Percentiles rank a stretch among this genome's conserved stretches.
Conservation (phyloP, 2,888 invertebrate genomes). For the Phengaris arion region DNA sequence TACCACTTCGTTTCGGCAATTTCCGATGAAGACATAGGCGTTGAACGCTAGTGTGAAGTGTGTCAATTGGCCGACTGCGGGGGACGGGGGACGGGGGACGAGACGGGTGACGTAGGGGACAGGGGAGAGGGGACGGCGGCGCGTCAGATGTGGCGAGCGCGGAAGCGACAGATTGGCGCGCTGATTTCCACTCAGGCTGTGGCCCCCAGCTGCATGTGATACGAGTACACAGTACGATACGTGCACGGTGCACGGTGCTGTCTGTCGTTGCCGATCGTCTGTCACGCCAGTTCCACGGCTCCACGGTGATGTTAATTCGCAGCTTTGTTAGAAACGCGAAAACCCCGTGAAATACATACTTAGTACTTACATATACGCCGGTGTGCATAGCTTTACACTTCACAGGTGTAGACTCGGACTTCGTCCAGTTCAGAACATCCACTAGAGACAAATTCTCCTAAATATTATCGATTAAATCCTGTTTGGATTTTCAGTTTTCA, state of each 20-base stretch:
- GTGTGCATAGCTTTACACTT: too few species aligned
- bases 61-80: background rate
- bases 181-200: constrained; percentile 44
- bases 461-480: too few species aligned
- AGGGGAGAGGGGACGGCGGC: constrained; percentile 25
- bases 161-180: constrained; percentile 44
- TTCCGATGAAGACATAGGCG: background rate
- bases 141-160: constrained; percentile 29
- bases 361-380: too few species aligned
- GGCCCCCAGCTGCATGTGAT: constrained; percentile 6
- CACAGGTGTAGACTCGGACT: too few species aligned
- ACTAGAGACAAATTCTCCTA: too few species aligned
- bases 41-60: background rate
- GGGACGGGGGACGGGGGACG: background rate
- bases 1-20: background rate
- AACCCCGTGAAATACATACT: too few species aligned
- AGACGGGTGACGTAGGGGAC: background rate
- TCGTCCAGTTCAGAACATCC: too few species aligned
- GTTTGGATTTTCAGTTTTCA: too few species aligned
- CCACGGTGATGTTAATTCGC: background rate
- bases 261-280: background rate
- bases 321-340: too few species aligned
- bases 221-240: background rate
- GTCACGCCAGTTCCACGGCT: background rate
- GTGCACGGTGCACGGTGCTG: background rate